Evolutionary conservation across 2,113 vertebrate species (phyloP), one percentile per base, ranked within the genome.

Genomic region (Pygoscelis adeliae): DNA sequence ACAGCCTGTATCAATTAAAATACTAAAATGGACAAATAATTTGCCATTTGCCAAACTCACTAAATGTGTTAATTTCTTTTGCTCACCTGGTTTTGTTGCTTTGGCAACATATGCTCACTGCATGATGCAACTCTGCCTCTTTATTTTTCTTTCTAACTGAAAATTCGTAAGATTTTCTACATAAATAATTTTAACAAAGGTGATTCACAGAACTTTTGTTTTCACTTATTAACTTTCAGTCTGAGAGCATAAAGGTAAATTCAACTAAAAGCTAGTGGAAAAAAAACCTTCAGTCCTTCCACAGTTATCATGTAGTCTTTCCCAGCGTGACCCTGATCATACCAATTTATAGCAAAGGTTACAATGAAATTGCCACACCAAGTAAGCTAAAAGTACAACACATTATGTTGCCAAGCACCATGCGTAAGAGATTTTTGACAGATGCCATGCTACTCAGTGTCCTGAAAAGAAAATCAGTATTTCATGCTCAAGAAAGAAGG

Each of bases 41-140:
- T 97, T 96, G 27, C 27, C 9, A 67, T 76, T 92, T 96, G 7
- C 30, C 38, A 46, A 7, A 46, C 32, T 93, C 26, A 53, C 27
- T 61, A 73, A 94, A 83, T 62, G 26, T 81, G 47, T 82, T 96
- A 29, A 86, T 95, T 95, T 98, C n/a, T 89, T 77, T 96, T 97
- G 72, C 72, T 94, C 47, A 95, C 87, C 78, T 97, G 83, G 11
- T 72, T 96, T 97, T 88, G 67, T 77, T 95, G 36, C 80, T 95
- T 70, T 89, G 79, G 83, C 52, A 91, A 80, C 91, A 96, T 66
- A 79, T 30, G 56, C 81, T 93, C 47, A 53, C 36, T 77, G 50
- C 32, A 40, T 49, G 67, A 74, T 34, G 47, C 63, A 91, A 67
- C 21, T 59, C 90, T 50, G 5, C 49, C 8, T 86, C 46, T 81